Evolutionary conservation across 2,797 vertebrate species (phyloP), one percentile per base, ranked within the genome.

Genomic region (Ctenopoma multispine): DNA sequence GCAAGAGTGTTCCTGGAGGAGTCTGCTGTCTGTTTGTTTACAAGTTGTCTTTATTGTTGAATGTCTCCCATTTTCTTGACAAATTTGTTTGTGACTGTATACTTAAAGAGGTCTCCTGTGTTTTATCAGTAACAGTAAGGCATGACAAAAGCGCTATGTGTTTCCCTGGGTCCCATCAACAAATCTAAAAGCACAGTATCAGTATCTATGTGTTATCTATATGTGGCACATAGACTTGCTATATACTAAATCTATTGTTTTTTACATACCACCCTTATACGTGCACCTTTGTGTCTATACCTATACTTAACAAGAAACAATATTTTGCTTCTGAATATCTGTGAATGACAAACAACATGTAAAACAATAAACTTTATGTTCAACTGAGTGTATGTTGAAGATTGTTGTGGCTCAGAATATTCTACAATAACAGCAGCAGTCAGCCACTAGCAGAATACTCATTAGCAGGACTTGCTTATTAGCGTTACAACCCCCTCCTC

Each of bases 391-490:
- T 31, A 31, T 31, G 29, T 31, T 41, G 4, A 13, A 41, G 6
- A 34, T 23, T 24, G n/a, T 14, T 47, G 34, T 9, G n/a, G 51
- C 17, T 53, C 17, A 21, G 38, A 44, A 9, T 27, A 12, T 49
- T 49, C 6, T 56, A 58, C 49, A 51, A 5, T 59, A 20, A 53
- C 15, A 60, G 38, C 68, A 59, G 24, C 21, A 54, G 40, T 51
- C 20, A 20, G 66, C 59, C 44, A 20, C 34, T 17, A 38, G 49
- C 57, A 36, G 44, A 14, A 31, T 51, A 48, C 55, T 74, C 56
- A 65, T 75, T 68, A 83, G 49, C 44, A 21, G 20, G 43, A 58
- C 17, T 31, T 27, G 24, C 55, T 60, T 61, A 53, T 73, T 77
- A 71, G 66, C 7, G 4, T 53, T 56, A 62, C 10, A 21, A 36